Conservation (phyloP, 2,888 invertebrate genomes). For the Andrena flavipes region DNA sequence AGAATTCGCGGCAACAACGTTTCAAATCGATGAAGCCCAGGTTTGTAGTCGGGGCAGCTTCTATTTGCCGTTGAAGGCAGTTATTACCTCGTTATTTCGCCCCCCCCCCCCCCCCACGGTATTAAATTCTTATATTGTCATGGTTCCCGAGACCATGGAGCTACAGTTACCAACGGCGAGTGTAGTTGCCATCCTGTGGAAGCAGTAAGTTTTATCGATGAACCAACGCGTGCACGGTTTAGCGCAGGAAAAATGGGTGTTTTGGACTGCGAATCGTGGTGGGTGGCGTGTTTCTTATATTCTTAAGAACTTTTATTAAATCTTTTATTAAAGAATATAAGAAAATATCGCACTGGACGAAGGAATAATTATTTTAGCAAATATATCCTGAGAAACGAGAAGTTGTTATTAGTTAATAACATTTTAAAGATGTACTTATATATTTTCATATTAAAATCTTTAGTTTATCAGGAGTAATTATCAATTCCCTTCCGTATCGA, state of each 20-base stretch:
- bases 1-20: conserved; percentile 53
- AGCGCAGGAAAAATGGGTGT: conserved; percentile 37
- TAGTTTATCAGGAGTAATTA: no score
- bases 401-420: no score
- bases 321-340: no score
- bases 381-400: no score
- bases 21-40: conserved; percentile 41
- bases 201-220: conserved; percentile 71
- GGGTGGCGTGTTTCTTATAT: background rate
- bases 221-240: conserved; percentile 35
- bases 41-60: conserved; percentile 47
- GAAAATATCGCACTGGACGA: no score
- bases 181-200: conserved; percentile 28
- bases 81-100: conserved; percentile 73
- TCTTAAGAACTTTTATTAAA: background rate
- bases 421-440: no score
- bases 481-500: no score
- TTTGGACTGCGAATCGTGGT: conserved; percentile 14
- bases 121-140: conserved; percentile 74
- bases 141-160: conserved; percentile 55
- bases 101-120: conserved; percentile 42
- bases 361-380: no score
- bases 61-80: conserved; percentile 68
- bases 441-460: no score
- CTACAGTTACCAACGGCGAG: conserved; percentile 51